phyloP scores from a whole-genome alignment of 2,888 invertebrate genomes.

The Nephrotoma guestfalica region DNA sequence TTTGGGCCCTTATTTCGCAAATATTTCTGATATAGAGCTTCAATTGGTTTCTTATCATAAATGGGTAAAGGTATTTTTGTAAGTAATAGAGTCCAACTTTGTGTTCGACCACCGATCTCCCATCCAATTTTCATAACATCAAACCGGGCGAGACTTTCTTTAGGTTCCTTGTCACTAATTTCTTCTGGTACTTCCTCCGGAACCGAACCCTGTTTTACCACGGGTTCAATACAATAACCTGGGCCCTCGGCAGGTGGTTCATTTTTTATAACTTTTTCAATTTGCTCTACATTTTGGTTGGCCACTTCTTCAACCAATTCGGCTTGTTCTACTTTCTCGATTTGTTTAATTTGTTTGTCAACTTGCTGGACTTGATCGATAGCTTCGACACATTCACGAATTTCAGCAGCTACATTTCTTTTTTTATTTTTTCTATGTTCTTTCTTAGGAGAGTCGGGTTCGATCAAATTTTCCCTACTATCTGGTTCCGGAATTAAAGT shows the following conservation, averaged over 20 bases:
- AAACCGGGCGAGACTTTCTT: background rate
- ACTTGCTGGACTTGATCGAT: background rate
- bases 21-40: background rate
- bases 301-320: no score
- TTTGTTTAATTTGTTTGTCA: no score
- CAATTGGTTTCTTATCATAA: background rate
- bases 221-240: background rate
- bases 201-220: background rate
- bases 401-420: background rate
- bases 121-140: background rate
- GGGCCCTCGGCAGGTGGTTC: no score
- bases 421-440: background rate
- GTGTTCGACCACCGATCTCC: background rate
- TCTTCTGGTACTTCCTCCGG: background rate
- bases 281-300: no score
- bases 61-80: background rate
- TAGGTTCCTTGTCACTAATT: background rate
- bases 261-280: no score
- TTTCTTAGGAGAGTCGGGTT: background rate
- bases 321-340: background rate
- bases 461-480: background rate
- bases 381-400: background rate
- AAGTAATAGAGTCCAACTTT: background rate
- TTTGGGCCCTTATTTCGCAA: background rate
- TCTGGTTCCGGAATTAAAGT: no score